phyloP scores from a whole-genome alignment of 2,113 vertebrate genomes.

The Epinephelus fuscoguttatus region DNA sequence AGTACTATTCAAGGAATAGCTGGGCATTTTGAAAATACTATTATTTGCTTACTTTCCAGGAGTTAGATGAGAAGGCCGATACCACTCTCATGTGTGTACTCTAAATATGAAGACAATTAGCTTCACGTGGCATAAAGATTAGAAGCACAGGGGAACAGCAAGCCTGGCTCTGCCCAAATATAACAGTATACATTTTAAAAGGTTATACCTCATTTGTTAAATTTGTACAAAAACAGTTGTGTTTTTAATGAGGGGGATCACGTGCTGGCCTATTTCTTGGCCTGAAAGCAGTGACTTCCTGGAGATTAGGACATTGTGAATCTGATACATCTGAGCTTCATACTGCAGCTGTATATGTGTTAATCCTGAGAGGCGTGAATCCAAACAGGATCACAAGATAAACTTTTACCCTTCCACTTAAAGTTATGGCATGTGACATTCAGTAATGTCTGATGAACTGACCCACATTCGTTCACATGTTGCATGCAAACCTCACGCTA shows the following conservation, averaged over 20 bases:
- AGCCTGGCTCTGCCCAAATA: no score
- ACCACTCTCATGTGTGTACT: no score
- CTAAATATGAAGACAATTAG: no score
- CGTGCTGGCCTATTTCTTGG: background rate
- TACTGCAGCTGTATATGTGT: background rate
- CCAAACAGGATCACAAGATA: background rate
- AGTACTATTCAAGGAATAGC: no score
- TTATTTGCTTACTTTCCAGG: no score
- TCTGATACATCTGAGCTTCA: background rate
- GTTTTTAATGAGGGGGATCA: background rate
- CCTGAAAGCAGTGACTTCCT: background rate
- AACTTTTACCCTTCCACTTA: constrained; percentile 6
- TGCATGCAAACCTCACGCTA: constrained; percentile 33
- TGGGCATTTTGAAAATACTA: no score
- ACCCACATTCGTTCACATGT: constrained; percentile 55
- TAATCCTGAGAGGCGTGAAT: background rate
- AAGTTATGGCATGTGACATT: constrained; percentile 49
- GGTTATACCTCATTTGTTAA: no score
- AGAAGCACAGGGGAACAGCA: no score
- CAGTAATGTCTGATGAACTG: constrained; percentile 17
- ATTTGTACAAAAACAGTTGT: no score
- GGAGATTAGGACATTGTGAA: background rate
- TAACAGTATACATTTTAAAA: no score
- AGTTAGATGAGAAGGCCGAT: no score
- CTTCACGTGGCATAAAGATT: no score